Evolutionary conservation across 2,113 vertebrate genomes (phyloP).

Genomic region (Campylorhamphus procurvoides): DNA sequence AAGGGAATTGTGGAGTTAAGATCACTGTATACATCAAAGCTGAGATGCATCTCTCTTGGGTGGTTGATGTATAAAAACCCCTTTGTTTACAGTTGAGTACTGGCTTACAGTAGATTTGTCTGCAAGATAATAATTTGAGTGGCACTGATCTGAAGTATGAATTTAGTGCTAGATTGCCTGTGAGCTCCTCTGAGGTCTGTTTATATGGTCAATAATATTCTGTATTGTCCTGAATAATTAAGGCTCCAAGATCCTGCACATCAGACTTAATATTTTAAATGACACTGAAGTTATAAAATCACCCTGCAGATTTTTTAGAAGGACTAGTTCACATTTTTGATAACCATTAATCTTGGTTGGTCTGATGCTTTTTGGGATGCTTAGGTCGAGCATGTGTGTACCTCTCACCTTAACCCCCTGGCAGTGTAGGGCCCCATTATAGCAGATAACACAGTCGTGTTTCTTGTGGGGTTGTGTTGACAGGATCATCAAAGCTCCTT

Average conservation of each 20-base stretch:
- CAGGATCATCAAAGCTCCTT: background rate
- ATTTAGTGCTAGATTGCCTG: background rate
- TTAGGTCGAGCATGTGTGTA: background rate
- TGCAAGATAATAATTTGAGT: background rate
- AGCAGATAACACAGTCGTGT: background rate
- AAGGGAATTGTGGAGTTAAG: background rate
- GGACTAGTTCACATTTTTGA: background rate
- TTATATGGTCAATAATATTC: background rate
- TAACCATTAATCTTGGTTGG: background rate
- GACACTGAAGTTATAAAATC: background rate
- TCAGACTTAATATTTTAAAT: background rate
- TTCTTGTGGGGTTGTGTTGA: background rate
- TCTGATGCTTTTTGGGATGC: background rate
- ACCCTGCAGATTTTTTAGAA: rapidly evolving
- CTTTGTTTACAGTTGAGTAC: background rate
- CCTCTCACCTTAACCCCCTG: background rate
- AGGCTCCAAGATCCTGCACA: background rate
- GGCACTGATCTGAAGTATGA: background rate
- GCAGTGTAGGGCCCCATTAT: background rate
- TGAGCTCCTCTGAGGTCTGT: background rate
- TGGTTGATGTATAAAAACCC: background rate
- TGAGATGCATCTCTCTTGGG: background rate
- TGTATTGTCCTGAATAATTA: background rate
- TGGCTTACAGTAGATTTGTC: background rate
- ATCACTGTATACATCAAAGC: background rate